Evolutionary conservation across 2,888 invertebrate species (phyloP).

Genomic region (Drosophila sordidapex): DNA sequence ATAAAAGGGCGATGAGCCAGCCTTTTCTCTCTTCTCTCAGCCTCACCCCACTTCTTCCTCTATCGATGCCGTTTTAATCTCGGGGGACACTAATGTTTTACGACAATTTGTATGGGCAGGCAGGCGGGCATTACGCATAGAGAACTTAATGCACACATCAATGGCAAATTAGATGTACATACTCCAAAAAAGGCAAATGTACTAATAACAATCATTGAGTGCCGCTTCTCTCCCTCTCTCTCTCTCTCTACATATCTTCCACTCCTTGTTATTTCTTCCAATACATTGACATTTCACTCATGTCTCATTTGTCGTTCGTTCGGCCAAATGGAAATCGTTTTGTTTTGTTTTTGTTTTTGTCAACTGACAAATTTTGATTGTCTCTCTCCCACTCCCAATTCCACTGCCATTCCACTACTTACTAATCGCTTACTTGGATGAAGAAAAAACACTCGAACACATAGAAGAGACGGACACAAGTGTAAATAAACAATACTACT

Average conservation of each 20-base stretch:
- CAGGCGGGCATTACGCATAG: constrained; percentile 29
- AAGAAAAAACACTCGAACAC: constrained; percentile 51
- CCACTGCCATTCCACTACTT: constrained; percentile 11
- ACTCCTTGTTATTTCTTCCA: constrained; percentile 62
- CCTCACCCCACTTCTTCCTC: neutral
- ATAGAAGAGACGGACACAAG: constrained; percentile 40
- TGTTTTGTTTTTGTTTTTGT: constrained; percentile 52
- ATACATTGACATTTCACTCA: constrained; percentile 65
- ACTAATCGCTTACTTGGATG: constrained; percentile 69
- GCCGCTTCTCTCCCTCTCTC: constrained; percentile 17
- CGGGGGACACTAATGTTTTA: constrained; percentile 79
- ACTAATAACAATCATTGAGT: constrained; percentile 76
- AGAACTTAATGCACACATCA: constrained; percentile 75
- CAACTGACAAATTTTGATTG: constrained; percentile 78
- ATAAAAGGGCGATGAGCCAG: constrained; percentile 79
- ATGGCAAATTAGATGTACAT: constrained; percentile 78
- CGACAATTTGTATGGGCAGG: constrained; percentile 66
- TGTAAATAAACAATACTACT: constrained; percentile 67
- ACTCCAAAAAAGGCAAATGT: constrained; percentile 65
- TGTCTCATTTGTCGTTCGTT: constrained; percentile 65
- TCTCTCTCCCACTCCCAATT: constrained; percentile 26
- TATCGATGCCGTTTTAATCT: constrained; percentile 61
- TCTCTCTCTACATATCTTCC: neutral
- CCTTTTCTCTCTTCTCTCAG: constrained; percentile 32
- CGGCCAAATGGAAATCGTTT: constrained; percentile 71